Evolutionary conservation across 1,140 invertebrate genomes (phyloP), one percentile per base, ranked within the genome.

Genomic region (Calephelis nemesis): DNA sequence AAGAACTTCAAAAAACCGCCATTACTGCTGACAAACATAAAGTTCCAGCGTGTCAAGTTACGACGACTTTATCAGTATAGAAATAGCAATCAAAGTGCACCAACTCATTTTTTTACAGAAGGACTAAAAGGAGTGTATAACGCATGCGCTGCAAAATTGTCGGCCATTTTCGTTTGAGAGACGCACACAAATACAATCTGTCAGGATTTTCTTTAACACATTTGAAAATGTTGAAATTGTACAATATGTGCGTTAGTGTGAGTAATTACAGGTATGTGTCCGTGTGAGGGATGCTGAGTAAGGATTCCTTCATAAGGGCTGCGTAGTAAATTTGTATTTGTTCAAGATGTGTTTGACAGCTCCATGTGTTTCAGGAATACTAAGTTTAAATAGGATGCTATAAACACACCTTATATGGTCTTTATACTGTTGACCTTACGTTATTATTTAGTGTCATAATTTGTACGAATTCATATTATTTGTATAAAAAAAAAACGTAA

Each of bases 261-360:
- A 63, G 65, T 68, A 7, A 9, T 52, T 63, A 64, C 65, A 60
- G n/a, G 19, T 15, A 13, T 40, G 47, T 67, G 65, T 52, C 19
- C 60, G 69, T 70, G 70, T 75, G 71, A 69, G 69, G 71, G 74
- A 75, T 73, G 74, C 74, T 75, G 74, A 65, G 47, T 67, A 71
- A 75, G 13, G 74, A 49, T 65, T 58, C 49, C 58, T 73, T 47
- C 69, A 75, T 47, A 70, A 62, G 70, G 71, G 13, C 11, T 11
- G n/a, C 15, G 48, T 58, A 67, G 50, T 62, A 69, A n/a, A 74
- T 67, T 49, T 12, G 52, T 62, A 62, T 74, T 72, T 62, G 68
- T 65, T 63, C 47, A 52, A 45, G 52, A 30, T 70, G 42, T 70
- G 47, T 49, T 62, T 47, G 60, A 60, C 58, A 40, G 30, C 39